phyloP scores from a whole-genome alignment of 2,888 invertebrate species.

The Coelogynopora nodosa region DNA sequence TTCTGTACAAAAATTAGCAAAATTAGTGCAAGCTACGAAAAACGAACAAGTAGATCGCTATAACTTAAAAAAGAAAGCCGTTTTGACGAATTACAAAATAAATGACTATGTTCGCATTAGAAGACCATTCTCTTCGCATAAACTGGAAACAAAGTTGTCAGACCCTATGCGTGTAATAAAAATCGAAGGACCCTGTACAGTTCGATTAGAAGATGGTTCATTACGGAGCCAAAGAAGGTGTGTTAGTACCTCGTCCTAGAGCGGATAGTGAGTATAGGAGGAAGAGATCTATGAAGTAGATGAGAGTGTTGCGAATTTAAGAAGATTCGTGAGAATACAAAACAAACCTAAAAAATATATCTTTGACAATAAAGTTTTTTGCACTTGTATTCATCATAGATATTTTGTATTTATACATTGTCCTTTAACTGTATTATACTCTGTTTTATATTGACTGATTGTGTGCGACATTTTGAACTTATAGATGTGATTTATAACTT shows the following conservation, averaged over 20 bases:
- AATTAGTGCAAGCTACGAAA: constrained; percentile 14
- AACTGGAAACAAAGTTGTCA: constrained; percentile 18
- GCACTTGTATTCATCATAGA: not conserved
- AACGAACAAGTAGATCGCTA: constrained; percentile 12
- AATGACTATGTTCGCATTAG: constrained; percentile 15
- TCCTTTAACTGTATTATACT: not conserved
- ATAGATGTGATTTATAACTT: not conserved
- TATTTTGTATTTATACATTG: not conserved
- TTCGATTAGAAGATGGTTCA: not conserved
- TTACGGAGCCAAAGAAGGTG: not conserved
- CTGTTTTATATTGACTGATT: not conserved
- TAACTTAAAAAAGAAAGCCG: constrained; percentile 17
- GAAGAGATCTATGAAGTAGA: not conserved
- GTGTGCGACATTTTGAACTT: not conserved
- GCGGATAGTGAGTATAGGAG: not conserved
- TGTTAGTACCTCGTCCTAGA: not conserved
- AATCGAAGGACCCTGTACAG: constrained; percentile 19
- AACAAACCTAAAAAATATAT: not conserved
- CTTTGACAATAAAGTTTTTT: not conserved
- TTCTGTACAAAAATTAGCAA: constrained; percentile 9
- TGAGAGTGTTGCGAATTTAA: not conserved
- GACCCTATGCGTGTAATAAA: not conserved
- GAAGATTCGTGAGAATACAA: not conserved
- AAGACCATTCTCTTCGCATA: not conserved
- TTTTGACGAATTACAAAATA: constrained; percentile 5